These are phyloP conservation scores for Trichopria drosophilae DNA, from an alignment of 2,888 invertebrate species.

Conservation along the genomic window DNA sequence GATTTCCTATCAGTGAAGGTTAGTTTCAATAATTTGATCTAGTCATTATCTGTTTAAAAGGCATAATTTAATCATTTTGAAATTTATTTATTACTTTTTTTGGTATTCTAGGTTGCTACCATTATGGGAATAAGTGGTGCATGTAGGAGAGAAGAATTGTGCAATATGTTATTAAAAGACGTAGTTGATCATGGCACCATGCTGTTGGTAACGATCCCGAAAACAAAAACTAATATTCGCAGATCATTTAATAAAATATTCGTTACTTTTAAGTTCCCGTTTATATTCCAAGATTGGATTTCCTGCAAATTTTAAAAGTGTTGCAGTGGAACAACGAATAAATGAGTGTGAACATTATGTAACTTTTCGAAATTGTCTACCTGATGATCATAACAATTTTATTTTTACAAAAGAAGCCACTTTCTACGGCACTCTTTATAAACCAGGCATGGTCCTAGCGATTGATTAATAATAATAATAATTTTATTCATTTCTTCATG, in stretches of 20 bases:
- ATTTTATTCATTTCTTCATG: no score
- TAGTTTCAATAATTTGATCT: no score
- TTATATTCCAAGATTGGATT: slow-evolving; percentile 7
- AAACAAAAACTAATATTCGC: slow-evolving; percentile 15
- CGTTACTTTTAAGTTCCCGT: no score
- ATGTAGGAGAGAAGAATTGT: slow-evolving; percentile 28
- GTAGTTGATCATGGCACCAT: slow-evolving; percentile 28
- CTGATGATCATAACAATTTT: slow-evolving; percentile 10
- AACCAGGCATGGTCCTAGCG: slow-evolving; percentile 9
- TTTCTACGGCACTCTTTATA: slow-evolving; percentile 6
- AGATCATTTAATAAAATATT: slow-evolving; percentile 12
- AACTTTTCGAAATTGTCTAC: slow-evolving; percentile 18
- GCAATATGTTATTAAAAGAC: slow-evolving; percentile 30
- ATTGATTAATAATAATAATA: no score
- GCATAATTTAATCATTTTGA: no score
- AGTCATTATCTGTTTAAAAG: no score
- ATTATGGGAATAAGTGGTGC: slow-evolving; percentile 8
- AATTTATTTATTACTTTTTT: no score
- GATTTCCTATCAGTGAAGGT: no score
- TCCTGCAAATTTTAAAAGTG: slow-evolving; percentile 15
- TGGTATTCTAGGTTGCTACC: no score
- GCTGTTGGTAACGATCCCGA: slow-evolving; percentile 12
- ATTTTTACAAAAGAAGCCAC: slow-evolving; percentile 6
- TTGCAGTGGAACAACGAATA: slow-evolving; percentile 2
- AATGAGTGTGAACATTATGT: slow-evolving; percentile 11